Percentiles rank a stretch among this genome's conserved stretches.
Conservation (phyloP, 2,797 vertebrate species). For the Adelosebastes latens region DNA sequence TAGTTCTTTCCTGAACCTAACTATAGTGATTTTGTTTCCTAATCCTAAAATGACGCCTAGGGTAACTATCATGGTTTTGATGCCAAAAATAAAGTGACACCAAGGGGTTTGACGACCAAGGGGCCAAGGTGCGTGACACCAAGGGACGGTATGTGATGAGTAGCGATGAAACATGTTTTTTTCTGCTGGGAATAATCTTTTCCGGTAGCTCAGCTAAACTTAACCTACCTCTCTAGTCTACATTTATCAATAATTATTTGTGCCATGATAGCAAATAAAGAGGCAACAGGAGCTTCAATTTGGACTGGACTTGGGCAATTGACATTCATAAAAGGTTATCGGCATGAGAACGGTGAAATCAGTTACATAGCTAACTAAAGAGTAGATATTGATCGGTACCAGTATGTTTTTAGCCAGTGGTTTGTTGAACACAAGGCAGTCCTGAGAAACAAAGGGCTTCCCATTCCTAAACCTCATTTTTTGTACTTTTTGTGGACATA, state of each 20-base stretch:
- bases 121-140: too few species aligned
- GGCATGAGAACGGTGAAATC: too few species aligned
- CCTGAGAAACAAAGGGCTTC: not conserved
- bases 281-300: not conserved
- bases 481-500: constrained; percentile 49
- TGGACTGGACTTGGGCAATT: not conserved
- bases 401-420: not conserved
- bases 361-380: not conserved
- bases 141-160: too few species aligned
- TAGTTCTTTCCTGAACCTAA: too few species aligned
- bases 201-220: too few species aligned
- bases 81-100: too few species aligned
- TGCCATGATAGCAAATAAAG: not conserved
- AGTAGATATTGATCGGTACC: not conserved
- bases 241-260: too few species aligned
- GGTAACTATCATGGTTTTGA: too few species aligned
- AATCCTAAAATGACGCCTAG: too few species aligned
- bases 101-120: too few species aligned
- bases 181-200: not conserved
- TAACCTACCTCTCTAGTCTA: too few species aligned
- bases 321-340: not conserved
- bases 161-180: not conserved
- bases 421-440: not conserved
- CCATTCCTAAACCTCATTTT: not conserved
- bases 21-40: too few species aligned